These are phyloP conservation scores for Burhinus bistriatus DNA, from an alignment of 2,113 vertebrate genomes.

Conservation along the genomic window DNA sequence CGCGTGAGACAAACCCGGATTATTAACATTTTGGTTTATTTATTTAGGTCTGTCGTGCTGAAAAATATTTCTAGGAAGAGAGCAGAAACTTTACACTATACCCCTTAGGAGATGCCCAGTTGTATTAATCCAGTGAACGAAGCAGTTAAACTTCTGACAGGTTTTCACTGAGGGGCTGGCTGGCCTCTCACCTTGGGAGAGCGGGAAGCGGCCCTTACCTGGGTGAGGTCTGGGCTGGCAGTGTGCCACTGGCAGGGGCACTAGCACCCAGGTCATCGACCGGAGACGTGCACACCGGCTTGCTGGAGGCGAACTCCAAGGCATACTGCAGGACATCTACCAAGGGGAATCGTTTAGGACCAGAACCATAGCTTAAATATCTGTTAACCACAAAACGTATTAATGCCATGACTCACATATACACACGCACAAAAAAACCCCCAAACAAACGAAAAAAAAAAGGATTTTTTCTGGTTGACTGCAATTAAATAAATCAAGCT, in stretches of 20 bases:
- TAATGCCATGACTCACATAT: slow-evolving; percentile 37
- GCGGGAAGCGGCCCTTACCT: slow-evolving; percentile 71
- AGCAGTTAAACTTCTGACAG: background rate
- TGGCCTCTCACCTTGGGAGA: background rate
- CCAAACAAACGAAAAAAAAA: too few species aligned
- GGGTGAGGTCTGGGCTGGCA: slow-evolving; percentile 75
- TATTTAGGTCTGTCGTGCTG: fast-evolving
- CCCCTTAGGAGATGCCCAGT: fast-evolving
- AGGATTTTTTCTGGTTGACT: background rate
- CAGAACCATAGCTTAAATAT: slow-evolving; percentile 96
- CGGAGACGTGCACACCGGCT: slow-evolving; percentile 93
- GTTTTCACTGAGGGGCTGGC: background rate
- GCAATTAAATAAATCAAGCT: background rate
- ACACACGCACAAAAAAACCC: background rate
- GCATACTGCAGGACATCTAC: slow-evolving; percentile 98
- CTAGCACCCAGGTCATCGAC: slow-evolving; percentile 90
- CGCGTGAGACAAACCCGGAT: background rate
- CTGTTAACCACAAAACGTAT: slow-evolving; percentile 75
- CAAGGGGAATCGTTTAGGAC: slow-evolving; percentile 97
- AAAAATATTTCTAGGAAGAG: background rate
- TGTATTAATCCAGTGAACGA: background rate
- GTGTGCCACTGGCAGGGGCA: slow-evolving; percentile 79
- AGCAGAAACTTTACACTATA: background rate
- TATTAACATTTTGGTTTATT: background rate
- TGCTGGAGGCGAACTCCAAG: slow-evolving; percentile 97